phyloP scores from a whole-genome alignment of 2,797 vertebrate species.

The Melanotaenia parkinsoni region DNA sequence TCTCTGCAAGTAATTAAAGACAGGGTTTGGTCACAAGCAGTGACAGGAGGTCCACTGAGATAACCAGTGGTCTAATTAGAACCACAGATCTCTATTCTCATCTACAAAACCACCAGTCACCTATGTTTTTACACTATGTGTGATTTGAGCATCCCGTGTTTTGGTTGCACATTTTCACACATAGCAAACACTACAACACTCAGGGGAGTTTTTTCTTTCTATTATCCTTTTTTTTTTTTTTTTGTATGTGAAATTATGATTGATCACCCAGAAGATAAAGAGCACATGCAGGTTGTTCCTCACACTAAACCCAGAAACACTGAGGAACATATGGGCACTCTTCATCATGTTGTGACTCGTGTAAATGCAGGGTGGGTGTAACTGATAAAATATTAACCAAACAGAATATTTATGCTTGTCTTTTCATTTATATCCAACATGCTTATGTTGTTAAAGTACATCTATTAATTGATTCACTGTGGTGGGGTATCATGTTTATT shows the following conservation, averaged over 20 bases:
- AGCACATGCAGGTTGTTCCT: constrained; percentile 43
- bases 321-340: constrained; percentile 63
- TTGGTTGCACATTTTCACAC: constrained; percentile 42
- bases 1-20: constrained; percentile 76
- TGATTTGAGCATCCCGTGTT: constrained; percentile 50
- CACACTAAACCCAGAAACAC: constrained; percentile 30
- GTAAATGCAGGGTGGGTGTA: constrained; percentile 38
- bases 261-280: constrained; percentile 62
- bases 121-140: constrained; percentile 57
- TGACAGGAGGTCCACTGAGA: constrained; percentile 76
- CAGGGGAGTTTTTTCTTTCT: constrained; percentile 37
- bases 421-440: constrained; percentile 70
- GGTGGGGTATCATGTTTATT: constrained; percentile 71
- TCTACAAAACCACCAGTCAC: constrained; percentile 61
- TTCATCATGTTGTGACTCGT: constrained; percentile 66
- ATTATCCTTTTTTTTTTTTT: constrained; percentile 2
- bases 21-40: constrained; percentile 55
- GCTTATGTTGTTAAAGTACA: constrained; percentile 68
- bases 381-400: constrained; percentile 69
- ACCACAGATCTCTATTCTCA: constrained; percentile 66
- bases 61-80: constrained; percentile 78
- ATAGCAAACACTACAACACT: constrained; percentile 59
- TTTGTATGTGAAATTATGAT: constrained; percentile 69
- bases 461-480: constrained; percentile 67
- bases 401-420: constrained; percentile 68